phyloP scores from a whole-genome alignment of 2,888 invertebrate genomes.

The Eupithecia dodoneata region DNA sequence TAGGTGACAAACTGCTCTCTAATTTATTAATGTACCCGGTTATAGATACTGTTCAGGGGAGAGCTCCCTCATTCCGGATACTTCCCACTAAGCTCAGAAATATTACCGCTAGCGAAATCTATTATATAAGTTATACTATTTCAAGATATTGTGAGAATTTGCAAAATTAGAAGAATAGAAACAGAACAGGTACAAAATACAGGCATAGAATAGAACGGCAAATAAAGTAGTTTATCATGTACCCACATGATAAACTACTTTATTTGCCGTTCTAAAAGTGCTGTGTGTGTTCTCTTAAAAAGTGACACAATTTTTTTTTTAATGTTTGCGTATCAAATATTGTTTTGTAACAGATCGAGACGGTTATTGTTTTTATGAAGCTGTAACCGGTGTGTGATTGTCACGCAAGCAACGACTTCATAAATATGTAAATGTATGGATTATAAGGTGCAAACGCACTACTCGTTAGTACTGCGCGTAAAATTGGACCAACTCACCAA shows the following conservation, averaged over 20 bases:
- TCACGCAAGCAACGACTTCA: background rate
- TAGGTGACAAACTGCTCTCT: conserved; percentile 42
- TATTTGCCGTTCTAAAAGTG: no score
- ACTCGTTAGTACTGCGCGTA: no score
- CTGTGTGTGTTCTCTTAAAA: no score
- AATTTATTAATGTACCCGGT: conserved; percentile 39
- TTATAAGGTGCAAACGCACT: no score
- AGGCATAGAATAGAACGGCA: no score
- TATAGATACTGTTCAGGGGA: conserved; percentile 26
- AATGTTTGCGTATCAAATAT: background rate
- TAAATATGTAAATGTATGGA: background rate
- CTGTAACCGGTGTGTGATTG: background rate
- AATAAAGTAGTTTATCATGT: no score
- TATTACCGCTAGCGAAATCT: background rate
- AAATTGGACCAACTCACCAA: no score
- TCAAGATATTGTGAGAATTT: background rate
- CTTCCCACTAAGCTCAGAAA: background rate
- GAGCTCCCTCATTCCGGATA: conserved; percentile 23
- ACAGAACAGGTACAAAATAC: no score
- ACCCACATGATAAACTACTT: no score
- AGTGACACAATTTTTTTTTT: no score
- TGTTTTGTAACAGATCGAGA: background rate
- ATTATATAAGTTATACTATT: background rate
- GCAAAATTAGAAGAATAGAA: background rate
- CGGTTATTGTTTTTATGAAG: background rate